phyloP scores from a whole-genome alignment of 1,140 invertebrate genomes.

The Acromyrmex charruanus region DNA sequence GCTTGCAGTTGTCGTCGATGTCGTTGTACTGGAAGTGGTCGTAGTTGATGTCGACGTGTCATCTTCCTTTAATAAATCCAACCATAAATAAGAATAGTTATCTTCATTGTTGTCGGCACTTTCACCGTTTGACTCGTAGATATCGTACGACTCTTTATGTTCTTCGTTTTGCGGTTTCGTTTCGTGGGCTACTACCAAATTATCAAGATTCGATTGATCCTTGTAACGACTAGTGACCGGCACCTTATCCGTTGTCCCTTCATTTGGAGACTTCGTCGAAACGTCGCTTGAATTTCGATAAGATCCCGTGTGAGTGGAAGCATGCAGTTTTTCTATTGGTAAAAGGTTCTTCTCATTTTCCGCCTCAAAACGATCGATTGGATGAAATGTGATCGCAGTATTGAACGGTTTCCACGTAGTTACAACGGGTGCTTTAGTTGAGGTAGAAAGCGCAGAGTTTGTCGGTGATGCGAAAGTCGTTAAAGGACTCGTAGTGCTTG shows the following conservation, averaged over 20 bases:
- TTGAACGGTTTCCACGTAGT: slow-evolving; percentile 81
- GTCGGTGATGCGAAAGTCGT: slow-evolving; percentile 75
- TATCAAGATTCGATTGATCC: slow-evolving; percentile 68
- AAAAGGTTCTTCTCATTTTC: slow-evolving; percentile 77
- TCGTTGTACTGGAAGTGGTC: slow-evolving; percentile 65
- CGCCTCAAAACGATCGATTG: slow-evolving; percentile 61
- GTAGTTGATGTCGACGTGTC: slow-evolving; percentile 3
- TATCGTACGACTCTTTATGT: slow-evolving; percentile 80
- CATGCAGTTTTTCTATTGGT: slow-evolving; percentile 76
- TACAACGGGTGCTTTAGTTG: slow-evolving; percentile 70
- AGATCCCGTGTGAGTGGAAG: slow-evolving; percentile 14
- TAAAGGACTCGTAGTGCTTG: slow-evolving; percentile 44
- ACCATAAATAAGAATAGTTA: slow-evolving; percentile 14
- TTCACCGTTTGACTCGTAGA: slow-evolving; percentile 71
- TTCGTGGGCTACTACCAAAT: slow-evolving; percentile 67
- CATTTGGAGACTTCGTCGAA: background rate
- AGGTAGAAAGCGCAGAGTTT: slow-evolving; percentile 78
- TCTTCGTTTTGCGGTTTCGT: slow-evolving; percentile 73
- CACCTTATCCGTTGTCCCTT: background rate
- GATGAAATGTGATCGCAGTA: slow-evolving; percentile 43
- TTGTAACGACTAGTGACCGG: slow-evolving; percentile 10
- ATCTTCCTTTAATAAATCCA: slow-evolving; percentile 30
- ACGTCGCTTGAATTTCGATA: slow-evolving; percentile 14
- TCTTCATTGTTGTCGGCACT: slow-evolving; percentile 48
- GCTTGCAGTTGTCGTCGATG: background rate